A percentile compares a stretch with the other conserved stretches of the same genome.
phyloP scores from a whole-genome alignment of 1,140 invertebrate genomes.

The Pogonomyrmex californicus region DNA sequence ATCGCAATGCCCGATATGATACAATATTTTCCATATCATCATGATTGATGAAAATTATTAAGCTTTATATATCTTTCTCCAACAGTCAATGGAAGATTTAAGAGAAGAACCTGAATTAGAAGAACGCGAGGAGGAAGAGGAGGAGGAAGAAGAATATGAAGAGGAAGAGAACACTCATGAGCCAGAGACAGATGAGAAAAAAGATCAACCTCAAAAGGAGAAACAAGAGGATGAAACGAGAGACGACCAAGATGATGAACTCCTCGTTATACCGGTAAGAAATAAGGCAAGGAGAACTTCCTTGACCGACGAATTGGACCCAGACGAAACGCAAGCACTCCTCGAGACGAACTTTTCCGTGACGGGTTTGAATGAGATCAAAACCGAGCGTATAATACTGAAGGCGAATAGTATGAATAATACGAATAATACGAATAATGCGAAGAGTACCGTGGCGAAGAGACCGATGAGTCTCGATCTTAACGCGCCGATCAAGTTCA shows the following conservation, averaged over 20 bases:
- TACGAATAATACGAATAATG: neutral
- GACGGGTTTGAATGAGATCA: constrained; percentile 83
- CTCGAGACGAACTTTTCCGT: constrained; percentile 83
- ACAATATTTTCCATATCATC: neutral
- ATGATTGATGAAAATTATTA: neutral
- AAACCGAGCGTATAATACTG: constrained; percentile 77
- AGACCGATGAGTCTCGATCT: constrained; percentile 82
- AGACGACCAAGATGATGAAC: constrained; percentile 63
- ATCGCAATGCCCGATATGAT: constrained; percentile 32
- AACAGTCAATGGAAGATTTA: constrained; percentile 86
- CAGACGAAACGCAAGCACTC: constrained; percentile 45
- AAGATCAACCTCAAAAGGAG: constrained; percentile 78
- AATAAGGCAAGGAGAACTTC: constrained; percentile 67
- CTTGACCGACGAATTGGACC: constrained; percentile 58
- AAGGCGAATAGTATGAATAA: constrained; percentile 15
- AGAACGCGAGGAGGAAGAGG: constrained; percentile 87
- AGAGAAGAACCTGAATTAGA: constrained; percentile 86
- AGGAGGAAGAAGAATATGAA: constrained; percentile 79
- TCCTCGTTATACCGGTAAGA: constrained; percentile 83
- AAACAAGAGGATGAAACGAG: constrained; percentile 44
- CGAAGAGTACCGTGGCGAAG: constrained; percentile 69
- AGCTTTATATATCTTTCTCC: neutral
- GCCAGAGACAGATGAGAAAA: constrained; percentile 77
- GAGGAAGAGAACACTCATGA: constrained; percentile 53
- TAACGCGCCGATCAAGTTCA: constrained; percentile 72